Evolutionary conservation across 2,113 vertebrate genomes (phyloP).

Genomic region (Psilopsiagon aymara): DNA sequence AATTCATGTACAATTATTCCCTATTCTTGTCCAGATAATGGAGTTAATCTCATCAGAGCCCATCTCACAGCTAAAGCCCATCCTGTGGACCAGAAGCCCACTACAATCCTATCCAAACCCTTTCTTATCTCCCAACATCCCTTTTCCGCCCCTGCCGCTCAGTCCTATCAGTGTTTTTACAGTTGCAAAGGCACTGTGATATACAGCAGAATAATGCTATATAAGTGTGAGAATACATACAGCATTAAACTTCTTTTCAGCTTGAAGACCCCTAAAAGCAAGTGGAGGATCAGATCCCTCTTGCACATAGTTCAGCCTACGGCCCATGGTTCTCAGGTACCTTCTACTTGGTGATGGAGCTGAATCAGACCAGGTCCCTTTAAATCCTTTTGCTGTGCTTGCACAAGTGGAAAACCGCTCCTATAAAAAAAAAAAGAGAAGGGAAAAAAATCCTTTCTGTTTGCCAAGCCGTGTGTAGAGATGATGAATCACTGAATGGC

Average conservation of each 20-base stretch:
- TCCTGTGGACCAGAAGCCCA: neutral
- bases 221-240: rapidly evolving
- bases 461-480: slow-evolving; percentile 65
- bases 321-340: neutral
- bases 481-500: slow-evolving; percentile 59
- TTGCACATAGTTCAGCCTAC: neutral
- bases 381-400: slow-evolving; percentile 60
- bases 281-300: neutral
- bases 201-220: neutral
- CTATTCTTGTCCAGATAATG: neutral
- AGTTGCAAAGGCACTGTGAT: neutral
- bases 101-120: neutral
- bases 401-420: slow-evolving; percentile 44
- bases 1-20: neutral
- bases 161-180: neutral
- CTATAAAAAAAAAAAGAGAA: neutral
- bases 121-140: neutral
- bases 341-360: neutral
- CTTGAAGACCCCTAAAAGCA: neutral
- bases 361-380: neutral
- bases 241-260: neutral
- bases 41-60: neutral
- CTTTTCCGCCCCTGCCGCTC: neutral
- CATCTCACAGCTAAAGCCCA: neutral
- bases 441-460: neutral